Conservation (phyloP, 2,113 vertebrate genomes). For the Ptyas mucosa region DNA sequence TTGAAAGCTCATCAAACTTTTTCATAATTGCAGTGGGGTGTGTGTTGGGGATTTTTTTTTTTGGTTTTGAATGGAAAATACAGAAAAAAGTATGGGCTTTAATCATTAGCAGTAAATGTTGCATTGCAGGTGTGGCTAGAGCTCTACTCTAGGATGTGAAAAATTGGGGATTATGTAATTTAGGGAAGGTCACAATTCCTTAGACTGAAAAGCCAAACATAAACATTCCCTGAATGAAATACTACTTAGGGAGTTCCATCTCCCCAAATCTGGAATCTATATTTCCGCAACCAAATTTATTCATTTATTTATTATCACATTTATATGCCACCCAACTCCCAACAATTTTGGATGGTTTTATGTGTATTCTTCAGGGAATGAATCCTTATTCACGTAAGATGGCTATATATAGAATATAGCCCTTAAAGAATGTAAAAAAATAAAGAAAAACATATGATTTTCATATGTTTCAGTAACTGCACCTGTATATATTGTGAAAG, state of each 20-base stretch:
- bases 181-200: not conserved
- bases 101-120: not conserved
- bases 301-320: not conserved
- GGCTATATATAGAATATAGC: not conserved
- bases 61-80: not conserved
- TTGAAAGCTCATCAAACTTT: rapidly evolving
- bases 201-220: not conserved
- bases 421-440: constrained; percentile 28
- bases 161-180: not conserved
- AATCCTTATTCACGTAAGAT: not conserved
- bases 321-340: not conserved
- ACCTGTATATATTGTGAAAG: constrained; percentile 66
- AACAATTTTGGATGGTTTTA: not conserved
- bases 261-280: not conserved
- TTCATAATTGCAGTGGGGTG: not conserved
- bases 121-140: not conserved
- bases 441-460: constrained; percentile 54
- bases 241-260: not conserved
- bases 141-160: not conserved
- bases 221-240: not conserved
- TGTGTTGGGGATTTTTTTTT: too few species aligned
- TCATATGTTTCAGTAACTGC: constrained; percentile 48
- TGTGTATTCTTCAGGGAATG: not conserved
- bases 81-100: not conserved
- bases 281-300: not conserved